These are phyloP conservation scores for Peromyscus nudipes DNA, from an alignment of 2,797 vertebrate species.

Conservation along the genomic window DNA sequence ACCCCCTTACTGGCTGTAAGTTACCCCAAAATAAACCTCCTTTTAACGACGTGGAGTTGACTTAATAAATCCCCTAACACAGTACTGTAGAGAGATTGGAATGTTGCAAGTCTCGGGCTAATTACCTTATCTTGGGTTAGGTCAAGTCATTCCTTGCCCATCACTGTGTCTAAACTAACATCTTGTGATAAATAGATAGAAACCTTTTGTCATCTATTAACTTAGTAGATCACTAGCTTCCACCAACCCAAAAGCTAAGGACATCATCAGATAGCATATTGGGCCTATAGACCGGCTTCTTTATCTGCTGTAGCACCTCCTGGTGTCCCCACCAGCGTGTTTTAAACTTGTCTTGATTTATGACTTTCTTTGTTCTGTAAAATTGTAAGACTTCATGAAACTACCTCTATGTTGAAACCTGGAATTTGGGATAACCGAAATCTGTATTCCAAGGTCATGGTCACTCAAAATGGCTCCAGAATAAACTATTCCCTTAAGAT, in stretches of 20 bases:
- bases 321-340: not conserved
- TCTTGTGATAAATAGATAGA: not conserved
- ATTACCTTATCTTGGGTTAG: not conserved
- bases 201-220: not conserved
- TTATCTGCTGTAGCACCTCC: too few relatives aligned
- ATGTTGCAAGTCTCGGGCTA: too few relatives aligned
- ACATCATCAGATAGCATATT: not conserved
- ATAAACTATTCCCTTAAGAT: not conserved
- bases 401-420: not conserved
- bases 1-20: too few relatives aligned
- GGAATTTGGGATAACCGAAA: not conserved
- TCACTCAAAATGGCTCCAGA: not conserved
- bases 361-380: too few relatives aligned
- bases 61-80: too few relatives aligned
- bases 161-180: not conserved
- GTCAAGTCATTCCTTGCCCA: not conserved
- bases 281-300: not conserved
- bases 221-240: not conserved
- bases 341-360: not conserved
- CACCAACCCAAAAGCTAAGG: not conserved
- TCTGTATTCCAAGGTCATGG: not conserved
- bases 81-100: not conserved
- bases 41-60: too few relatives aligned
- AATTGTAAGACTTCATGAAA: not conserved
- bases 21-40: too few relatives aligned